A percentile compares a stretch with the other conserved stretches of the same genome.
These are phyloP conservation scores for Falco novaeseelandiae DNA, from an alignment of 2,797 vertebrate species.

Conservation along the genomic window DNA sequence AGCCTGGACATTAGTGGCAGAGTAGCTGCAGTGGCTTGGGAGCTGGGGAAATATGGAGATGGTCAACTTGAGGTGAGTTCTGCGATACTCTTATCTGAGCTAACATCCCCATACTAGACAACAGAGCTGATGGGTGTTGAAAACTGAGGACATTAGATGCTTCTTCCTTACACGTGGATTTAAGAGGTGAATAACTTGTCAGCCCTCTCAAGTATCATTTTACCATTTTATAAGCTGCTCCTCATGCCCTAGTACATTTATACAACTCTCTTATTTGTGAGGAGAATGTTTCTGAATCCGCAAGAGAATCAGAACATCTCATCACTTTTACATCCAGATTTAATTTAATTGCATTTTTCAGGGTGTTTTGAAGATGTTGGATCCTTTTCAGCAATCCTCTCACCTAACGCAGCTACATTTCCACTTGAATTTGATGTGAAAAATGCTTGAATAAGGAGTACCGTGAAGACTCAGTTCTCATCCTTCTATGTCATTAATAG, in stretches of 20 bases:
- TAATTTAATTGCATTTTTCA: neutral
- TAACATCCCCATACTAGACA: neutral
- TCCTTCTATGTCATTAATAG: constrained; percentile 53
- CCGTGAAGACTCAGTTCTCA: neutral
- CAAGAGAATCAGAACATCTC: neutral
- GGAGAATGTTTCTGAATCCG: neutral
- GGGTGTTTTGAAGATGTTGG: constrained; percentile 22
- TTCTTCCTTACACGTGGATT: neutral
- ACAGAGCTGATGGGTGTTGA: neutral
- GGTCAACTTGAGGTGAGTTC: neutral
- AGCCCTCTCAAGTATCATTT: neutral
- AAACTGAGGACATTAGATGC: neutral
- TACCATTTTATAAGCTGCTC: neutral
- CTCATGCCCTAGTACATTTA: neutral
- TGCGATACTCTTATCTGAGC: neutral
- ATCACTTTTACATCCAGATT: constrained; percentile 17
- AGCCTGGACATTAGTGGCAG: neutral
- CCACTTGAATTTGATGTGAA: constrained; percentile 35
- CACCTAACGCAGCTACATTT: constrained; percentile 1
- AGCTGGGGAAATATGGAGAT: neutral
- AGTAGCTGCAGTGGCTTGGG: neutral
- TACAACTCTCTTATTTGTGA: neutral
- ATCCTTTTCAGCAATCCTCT: constrained; percentile 57
- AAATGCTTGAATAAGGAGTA: constrained; percentile 63
- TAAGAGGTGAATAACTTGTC: neutral